These are phyloP conservation scores for Lacanobia oleracea DNA, from an alignment of 2,888 invertebrate genomes.

Conservation along the genomic window DNA sequence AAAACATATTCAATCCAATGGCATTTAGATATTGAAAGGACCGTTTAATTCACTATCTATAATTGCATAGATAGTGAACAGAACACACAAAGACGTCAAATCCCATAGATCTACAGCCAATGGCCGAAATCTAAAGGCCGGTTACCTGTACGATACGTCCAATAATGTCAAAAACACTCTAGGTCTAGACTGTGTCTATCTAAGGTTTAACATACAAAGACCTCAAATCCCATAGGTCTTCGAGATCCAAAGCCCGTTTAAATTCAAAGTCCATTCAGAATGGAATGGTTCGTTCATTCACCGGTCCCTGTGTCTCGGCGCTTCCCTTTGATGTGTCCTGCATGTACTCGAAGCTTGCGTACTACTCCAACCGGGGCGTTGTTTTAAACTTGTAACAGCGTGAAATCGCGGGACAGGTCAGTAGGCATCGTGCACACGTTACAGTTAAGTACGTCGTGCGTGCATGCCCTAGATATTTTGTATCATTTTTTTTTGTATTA, in stretches of 20 bases:
- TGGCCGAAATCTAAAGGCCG: neutral
- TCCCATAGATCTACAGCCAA: neutral
- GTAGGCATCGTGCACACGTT: constrained; percentile 78
- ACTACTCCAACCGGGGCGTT: constrained; percentile 64
- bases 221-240: neutral
- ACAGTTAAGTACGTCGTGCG: constrained; percentile 49
- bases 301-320: constrained; percentile 52
- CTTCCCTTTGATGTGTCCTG: constrained; percentile 72
- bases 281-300: constrained; percentile 25
- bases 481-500: constrained; percentile 43
- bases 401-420: constrained; percentile 87
- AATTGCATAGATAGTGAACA: neutral
- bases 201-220: neutral
- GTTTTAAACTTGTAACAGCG: constrained; percentile 82
- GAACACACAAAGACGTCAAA: neutral
- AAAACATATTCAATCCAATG: neutral
- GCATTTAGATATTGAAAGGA: neutral
- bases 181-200: neutral
- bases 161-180: neutral
- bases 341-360: constrained; percentile 57
- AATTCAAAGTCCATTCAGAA: constrained; percentile 16
- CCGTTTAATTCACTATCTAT: neutral
- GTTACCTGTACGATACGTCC: neutral
- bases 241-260: neutral
- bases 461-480: constrained; percentile 50